Percentiles rank a stretch among this genome's conserved stretches.
Conservation (phyloP, 2,797 vertebrate genomes). For the Rhynchotus rufescens region DNA sequence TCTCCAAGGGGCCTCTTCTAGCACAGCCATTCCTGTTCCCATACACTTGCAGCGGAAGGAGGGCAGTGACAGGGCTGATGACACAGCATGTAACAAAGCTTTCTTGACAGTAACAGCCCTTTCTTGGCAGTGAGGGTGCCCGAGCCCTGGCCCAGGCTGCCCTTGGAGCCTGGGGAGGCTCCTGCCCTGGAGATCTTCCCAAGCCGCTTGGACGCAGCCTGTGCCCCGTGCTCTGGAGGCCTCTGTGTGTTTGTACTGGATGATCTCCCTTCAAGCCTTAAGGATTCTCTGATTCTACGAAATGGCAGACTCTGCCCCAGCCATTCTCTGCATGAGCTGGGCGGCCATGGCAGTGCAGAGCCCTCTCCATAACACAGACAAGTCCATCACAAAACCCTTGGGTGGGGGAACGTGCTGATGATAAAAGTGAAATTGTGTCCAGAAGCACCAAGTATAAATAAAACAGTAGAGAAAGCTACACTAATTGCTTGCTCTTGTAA, state of each 20-base stretch:
- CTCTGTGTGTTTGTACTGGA: no score
- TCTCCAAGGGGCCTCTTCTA: not conserved
- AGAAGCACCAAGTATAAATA: not conserved
- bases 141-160: no score
- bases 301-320: fast-evolving
- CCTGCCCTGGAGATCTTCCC: no score
- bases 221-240: no score
- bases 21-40: not conserved
- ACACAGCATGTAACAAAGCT: no score
- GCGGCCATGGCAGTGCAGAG: not conserved
- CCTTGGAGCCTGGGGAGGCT: no score
- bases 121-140: no score
- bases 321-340: fast-evolving
- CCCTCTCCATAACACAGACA: not conserved
- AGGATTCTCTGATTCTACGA: not conserved
- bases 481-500: not conserved
- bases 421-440: not conserved
- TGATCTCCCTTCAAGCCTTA: no score
- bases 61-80: fast-evolving
- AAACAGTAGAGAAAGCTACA: not conserved
- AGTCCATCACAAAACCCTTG: not conserved
- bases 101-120: no score
- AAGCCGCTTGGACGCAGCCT: no score
- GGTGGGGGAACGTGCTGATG: not conserved
- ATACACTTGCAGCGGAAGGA: fast-evolving